A percentile compares a stretch with the other conserved stretches of the same genome.
Conservation (phyloP, 1,140 invertebrate species). For the Cydia strobilella region DNA sequence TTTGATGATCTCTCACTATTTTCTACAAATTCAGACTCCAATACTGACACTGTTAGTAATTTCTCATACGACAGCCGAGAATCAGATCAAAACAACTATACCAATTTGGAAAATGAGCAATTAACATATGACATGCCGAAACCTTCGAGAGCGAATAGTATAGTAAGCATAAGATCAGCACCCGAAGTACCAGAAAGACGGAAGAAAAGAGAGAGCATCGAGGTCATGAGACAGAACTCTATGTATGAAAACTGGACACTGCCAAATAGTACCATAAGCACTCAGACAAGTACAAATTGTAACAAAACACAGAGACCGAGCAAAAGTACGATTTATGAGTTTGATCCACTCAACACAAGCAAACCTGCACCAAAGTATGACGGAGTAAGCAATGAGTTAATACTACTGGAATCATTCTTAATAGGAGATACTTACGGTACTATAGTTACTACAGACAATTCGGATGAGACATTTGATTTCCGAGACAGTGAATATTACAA, state of each 20-base stretch:
- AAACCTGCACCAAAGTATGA: constrained; percentile 54
- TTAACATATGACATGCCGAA: constrained; percentile 66
- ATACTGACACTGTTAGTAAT: constrained; percentile 60
- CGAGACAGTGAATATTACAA: constrained; percentile 67
- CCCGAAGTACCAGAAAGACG: constrained; percentile 60
- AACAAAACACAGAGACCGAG: constrained; percentile 46
- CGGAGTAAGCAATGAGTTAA: constrained; percentile 67
- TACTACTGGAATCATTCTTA: constrained; percentile 69
- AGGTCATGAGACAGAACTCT: constrained; percentile 64
- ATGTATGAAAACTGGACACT: constrained; percentile 69
- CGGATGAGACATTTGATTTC: constrained; percentile 59
- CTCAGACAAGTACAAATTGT: constrained; percentile 33
- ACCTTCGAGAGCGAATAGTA: constrained; percentile 56
- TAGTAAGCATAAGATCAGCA: constrained; percentile 49
- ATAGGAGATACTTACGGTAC: constrained; percentile 70
- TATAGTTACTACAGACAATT: constrained; percentile 55
- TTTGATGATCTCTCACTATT: constrained; percentile 69
- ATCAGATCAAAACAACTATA: constrained; percentile 51
- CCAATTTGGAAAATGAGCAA: constrained; percentile 47
- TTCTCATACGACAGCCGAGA: constrained; percentile 64
- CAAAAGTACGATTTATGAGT: constrained; percentile 72
- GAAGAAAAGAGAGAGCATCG: constrained; percentile 57
- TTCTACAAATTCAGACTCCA: constrained; percentile 66
- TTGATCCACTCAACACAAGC: constrained; percentile 65
- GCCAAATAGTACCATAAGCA: constrained; percentile 36